phyloP scores from a whole-genome alignment of 2,888 invertebrate species.

The Heteromurus nitidus region DNA sequence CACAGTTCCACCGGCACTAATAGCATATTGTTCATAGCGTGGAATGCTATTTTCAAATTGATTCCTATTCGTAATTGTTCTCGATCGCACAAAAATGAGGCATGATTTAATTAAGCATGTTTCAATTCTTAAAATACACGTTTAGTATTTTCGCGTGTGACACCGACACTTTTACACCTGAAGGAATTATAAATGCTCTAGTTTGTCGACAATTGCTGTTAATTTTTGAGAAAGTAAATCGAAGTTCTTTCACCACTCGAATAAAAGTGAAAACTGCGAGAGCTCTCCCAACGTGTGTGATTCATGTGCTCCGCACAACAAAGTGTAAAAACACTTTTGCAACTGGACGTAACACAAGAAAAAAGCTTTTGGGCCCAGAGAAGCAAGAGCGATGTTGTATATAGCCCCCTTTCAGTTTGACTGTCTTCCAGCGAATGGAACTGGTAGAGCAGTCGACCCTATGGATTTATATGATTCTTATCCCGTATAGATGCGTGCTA shows the following conservation, averaged over 20 bases:
- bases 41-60: too few species aligned
- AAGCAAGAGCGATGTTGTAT: not conserved
- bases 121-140: too few species aligned
- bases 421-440: conserved; percentile 58
- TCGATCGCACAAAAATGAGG: too few species aligned
- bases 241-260: not conserved
- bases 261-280: not conserved
- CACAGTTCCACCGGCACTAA: too few species aligned
- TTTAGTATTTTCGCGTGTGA: too few species aligned
- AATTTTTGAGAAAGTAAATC: too few species aligned
- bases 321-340: not conserved
- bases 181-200: too few species aligned
- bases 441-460: conserved; percentile 32
- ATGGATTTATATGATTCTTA: conserved; percentile 44
- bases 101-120: too few species aligned
- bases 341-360: not conserved
- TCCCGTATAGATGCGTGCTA: not conserved
- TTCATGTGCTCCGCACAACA: not conserved
- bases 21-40: too few species aligned
- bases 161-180: too few species aligned
- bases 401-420: conserved; percentile 36
- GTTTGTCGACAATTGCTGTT: too few species aligned
- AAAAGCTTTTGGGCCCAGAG: not conserved
- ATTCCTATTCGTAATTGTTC: too few species aligned
- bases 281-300: not conserved